Percentiles rank a stretch among this genome's conserved stretches.
These are phyloP conservation scores for Chloroceryle aenea DNA, from an alignment of 2,113 vertebrate species.

Conservation along the genomic window DNA sequence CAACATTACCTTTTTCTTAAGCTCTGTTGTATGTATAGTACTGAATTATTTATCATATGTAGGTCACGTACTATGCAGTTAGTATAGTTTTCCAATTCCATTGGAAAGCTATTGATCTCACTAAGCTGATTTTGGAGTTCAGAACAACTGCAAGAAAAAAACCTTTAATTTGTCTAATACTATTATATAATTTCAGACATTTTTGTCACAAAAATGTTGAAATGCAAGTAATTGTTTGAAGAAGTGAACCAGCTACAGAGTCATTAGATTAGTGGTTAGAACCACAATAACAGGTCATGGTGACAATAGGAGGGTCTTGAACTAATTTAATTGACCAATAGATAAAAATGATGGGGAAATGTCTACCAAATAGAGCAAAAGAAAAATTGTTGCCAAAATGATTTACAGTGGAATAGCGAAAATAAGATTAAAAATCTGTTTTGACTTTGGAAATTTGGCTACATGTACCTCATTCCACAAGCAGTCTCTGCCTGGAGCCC, in stretches of 20 bases:
- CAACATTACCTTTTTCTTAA: neutral
- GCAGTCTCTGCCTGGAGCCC: neutral
- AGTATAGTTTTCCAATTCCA: neutral
- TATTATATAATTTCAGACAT: neutral
- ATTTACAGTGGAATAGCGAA: neutral
- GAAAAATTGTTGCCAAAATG: neutral
- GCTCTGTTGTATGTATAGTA: neutral
- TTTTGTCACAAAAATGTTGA: neutral
- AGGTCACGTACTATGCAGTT: neutral
- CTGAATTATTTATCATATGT: neutral
- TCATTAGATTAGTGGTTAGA: neutral
- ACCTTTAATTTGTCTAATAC: neutral
- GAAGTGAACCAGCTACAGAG: neutral
- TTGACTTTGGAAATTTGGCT: neutral
- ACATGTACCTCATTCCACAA: accelerated
- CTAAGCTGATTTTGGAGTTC: neutral
- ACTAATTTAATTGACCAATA: neutral
- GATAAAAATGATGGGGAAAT: neutral
- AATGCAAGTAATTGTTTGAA: neutral
- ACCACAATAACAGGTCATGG: neutral
- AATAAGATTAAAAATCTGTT: neutral
- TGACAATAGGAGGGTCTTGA: neutral
- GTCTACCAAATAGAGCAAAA: neutral
- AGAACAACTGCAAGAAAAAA: neutral
- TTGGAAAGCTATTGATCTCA: neutral